Percentiles rank a stretch among this genome's conserved stretches.
phyloP scores from a whole-genome alignment of 2,888 invertebrate genomes.

The Alloscopus bannaensis region DNA sequence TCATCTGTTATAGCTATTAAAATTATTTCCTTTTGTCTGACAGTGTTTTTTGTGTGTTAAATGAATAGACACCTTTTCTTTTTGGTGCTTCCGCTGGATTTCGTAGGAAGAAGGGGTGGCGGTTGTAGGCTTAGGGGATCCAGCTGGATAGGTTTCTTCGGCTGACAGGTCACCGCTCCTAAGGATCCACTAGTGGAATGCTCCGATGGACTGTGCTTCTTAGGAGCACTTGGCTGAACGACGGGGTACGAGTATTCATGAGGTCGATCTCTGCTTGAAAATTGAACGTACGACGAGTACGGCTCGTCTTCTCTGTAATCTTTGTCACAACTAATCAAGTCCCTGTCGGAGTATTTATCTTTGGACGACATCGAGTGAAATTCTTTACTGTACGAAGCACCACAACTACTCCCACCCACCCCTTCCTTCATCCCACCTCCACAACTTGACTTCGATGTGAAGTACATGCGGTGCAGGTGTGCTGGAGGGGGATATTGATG shows the following conservation, averaged over 20 bases:
- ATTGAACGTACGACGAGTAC: conserved; percentile 84
- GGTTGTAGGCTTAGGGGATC: conserved; percentile 73
- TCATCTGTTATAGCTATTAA: not conserved
- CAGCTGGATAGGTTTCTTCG: conserved; percentile 72
- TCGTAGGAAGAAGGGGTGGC: conserved; percentile 73
- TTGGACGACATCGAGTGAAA: conserved; percentile 71
- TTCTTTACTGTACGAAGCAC: conserved; percentile 68
- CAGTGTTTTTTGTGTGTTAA: conserved; percentile 55
- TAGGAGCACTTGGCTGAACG: conserved; percentile 75
- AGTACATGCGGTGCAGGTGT: conserved; percentile 80
- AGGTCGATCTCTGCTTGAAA: conserved; percentile 77
- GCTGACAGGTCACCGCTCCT: conserved; percentile 68
- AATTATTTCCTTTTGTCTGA: not conserved
- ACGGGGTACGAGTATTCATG: conserved; percentile 93
- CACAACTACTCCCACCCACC: conserved; percentile 65
- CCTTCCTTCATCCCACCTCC: conserved; percentile 63
- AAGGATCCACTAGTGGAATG: conserved; percentile 68
- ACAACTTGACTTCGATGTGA: conserved; percentile 76
- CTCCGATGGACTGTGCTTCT: conserved; percentile 68
- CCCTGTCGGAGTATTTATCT: conserved; percentile 72
- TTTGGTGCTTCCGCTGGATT: conserved; percentile 72
- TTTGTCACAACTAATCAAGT: conserved; percentile 72
- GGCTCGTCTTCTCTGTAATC: conserved; percentile 71
- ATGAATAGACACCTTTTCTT: conserved; percentile 72
- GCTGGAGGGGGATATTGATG: conserved; percentile 70